Evolutionary conservation across 2,797 vertebrate species (phyloP), one percentile per base, ranked within the genome.

Genomic region (Diglossa cyanea): DNA sequence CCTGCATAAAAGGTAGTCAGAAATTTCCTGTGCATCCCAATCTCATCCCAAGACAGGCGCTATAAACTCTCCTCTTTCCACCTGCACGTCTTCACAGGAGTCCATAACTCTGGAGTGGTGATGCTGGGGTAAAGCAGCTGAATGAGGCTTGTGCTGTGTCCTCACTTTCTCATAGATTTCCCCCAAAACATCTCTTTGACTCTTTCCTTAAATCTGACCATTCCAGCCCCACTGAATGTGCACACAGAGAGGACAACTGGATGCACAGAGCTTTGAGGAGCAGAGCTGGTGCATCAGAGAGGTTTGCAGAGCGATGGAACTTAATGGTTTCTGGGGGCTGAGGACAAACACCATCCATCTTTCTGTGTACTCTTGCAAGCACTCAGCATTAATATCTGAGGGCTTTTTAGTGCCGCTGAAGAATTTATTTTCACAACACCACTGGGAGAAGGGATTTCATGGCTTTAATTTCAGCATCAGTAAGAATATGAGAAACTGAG

Each of bases 361-460:
- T 78, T 53, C 78, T 61, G 6, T 6, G n/a, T 20, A 21, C 25
- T 25, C 37, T 26, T 85, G 58, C 42, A 81, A 81, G 79, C 74
- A 82, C 84, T 95, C 68, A 94, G 67, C 72, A 47, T 76, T 81
- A 80, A 85, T 93, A 83, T 92, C 89, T 83, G 62, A 95, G 47
- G 70, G 54, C 70, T 78, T 95, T 87, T 94, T 88, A 77, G 51
- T 90, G 76, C 77, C 73, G 54, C 70, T 75, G 71, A 91, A 91
- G 91, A 92, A 89, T 93, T 94, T 94, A 88, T 90, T 91, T 51
- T 73, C 79, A 90, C 62, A 76, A 5, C 31, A 66, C 63, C 54
- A 78, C 45, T 84, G 89, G 68, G 75, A 96, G 47, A 81, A 92
- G 79, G 40, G 40, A 82, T 90, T 92, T 95, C 73, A 73, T 63